phyloP scores from a whole-genome alignment of 2,113 vertebrate genomes.

The Nothobranchius furzeri region DNA sequence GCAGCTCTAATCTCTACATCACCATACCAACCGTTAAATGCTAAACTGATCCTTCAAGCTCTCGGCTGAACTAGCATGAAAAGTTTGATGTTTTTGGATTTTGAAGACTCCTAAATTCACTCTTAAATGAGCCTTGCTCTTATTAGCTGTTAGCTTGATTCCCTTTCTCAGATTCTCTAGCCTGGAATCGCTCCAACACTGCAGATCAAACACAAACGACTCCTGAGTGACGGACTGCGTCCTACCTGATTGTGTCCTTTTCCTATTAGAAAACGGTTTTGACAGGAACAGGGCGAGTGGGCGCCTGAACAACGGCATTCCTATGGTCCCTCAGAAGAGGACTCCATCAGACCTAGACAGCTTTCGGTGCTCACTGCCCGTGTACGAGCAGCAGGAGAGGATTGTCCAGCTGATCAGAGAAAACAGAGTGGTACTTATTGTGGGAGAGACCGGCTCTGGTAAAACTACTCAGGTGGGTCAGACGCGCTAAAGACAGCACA shows the following conservation, averaged over 20 bases:
- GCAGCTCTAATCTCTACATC: no score
- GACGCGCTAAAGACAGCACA: not conserved
- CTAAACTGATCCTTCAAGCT: no score
- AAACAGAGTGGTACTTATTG: constrained; percentile 87
- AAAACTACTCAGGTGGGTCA: constrained; percentile 93
- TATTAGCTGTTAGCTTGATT: no score
- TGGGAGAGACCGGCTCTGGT: constrained; percentile 96
- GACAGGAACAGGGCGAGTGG: constrained; percentile 85
- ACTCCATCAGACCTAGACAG: constrained; percentile 86
- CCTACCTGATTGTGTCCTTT: not conserved
- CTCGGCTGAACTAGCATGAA: no score
- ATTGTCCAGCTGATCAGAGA: constrained; percentile 88
- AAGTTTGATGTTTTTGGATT: no score
- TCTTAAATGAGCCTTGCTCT: no score
- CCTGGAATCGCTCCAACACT: no score
- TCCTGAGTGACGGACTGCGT: not conserved
- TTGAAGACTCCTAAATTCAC: no score
- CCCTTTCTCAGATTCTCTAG: no score
- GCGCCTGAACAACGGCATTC: constrained; percentile 84
- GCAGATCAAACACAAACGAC: no score
- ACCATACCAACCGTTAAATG: no score
- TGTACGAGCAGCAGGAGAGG: constrained; percentile 86
- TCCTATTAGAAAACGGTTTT: constrained; percentile 66
- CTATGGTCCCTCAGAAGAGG: constrained; percentile 87
- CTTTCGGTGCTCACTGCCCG: constrained; percentile 87